phyloP scores from a whole-genome alignment of 1,140 invertebrate species.

The Aradophagus sp. region DNA sequence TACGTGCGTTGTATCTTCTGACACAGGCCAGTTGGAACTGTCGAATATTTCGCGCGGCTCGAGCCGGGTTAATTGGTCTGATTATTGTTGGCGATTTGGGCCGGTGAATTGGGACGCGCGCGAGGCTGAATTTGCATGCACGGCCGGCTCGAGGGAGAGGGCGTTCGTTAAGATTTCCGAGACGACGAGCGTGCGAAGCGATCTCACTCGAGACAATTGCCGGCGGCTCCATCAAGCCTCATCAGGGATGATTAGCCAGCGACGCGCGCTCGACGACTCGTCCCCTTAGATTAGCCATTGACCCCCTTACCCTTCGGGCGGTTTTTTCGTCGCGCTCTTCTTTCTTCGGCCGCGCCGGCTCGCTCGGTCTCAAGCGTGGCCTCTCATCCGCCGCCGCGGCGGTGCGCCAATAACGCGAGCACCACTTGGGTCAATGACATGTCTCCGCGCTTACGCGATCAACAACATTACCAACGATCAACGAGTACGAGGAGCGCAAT shows the following conservation, averaged over 20 bases:
- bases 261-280: constrained; percentile 65
- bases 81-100: constrained; percentile 26
- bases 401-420: constrained; percentile 59
- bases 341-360: constrained; percentile 61
- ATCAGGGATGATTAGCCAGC: constrained; percentile 70
- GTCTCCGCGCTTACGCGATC: constrained; percentile 48
- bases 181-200: constrained; percentile 60
- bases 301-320: constrained; percentile 58
- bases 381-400: constrained; percentile 48
- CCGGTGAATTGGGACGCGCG: constrained; percentile 31
- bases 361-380: constrained; percentile 45
- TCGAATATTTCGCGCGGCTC: too few species aligned
- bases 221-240: constrained; percentile 69
- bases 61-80: constrained; percentile 4
- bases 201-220: constrained; percentile 70
- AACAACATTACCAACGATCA: too few species aligned
- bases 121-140: constrained; percentile 41
- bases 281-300: constrained; percentile 69
- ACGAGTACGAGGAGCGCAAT: too few species aligned
- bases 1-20: too few species aligned
- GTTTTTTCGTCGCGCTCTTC: constrained; percentile 34
- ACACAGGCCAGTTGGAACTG: too few species aligned
- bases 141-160: constrained; percentile 12
- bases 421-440: constrained; percentile 64
- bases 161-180: constrained; percentile 54